Conservation (phyloP, 2,113 vertebrate species). For the Meleagris gallopavo region DNA sequence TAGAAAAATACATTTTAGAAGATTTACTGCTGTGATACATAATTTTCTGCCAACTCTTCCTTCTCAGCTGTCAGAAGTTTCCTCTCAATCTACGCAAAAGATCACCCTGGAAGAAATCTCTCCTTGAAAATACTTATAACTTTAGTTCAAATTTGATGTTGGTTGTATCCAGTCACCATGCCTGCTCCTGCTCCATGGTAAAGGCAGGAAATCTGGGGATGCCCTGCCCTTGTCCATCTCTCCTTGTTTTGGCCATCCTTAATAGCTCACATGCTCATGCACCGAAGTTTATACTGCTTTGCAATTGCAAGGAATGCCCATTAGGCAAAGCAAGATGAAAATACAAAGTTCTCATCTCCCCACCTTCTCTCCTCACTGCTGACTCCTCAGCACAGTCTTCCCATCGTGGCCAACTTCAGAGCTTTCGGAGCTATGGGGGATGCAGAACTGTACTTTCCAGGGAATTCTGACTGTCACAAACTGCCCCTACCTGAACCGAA, state of each 20-base stretch:
- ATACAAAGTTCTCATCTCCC: background rate
- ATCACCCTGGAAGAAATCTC: background rate
- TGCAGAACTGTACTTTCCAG: background rate
- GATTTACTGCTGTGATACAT: constrained; percentile 9
- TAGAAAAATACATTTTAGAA: constrained; percentile 40
- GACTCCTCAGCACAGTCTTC: background rate
- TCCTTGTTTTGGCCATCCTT: background rate
- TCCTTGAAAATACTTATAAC: background rate
- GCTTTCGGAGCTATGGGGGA: background rate
- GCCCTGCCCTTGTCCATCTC: background rate
- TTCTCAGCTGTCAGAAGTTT: constrained; percentile 1
- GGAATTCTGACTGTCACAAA: background rate
- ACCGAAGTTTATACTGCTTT: background rate
- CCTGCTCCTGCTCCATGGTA: background rate
- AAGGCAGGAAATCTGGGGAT: background rate
- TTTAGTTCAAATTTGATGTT: background rate
- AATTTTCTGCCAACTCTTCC: constrained; percentile 9
- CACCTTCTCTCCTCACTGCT: background rate
- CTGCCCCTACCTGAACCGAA: background rate
- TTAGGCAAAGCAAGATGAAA: background rate
- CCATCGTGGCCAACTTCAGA: background rate
- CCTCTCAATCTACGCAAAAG: background rate
- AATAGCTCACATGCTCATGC: too few species aligned
- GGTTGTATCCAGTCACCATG: background rate
- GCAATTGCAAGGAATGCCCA: background rate